A percentile compares a stretch with the other conserved stretches of the same genome.
phyloP scores from a whole-genome alignment of 2,113 vertebrate species.

The Bombycilla garrulus region DNA sequence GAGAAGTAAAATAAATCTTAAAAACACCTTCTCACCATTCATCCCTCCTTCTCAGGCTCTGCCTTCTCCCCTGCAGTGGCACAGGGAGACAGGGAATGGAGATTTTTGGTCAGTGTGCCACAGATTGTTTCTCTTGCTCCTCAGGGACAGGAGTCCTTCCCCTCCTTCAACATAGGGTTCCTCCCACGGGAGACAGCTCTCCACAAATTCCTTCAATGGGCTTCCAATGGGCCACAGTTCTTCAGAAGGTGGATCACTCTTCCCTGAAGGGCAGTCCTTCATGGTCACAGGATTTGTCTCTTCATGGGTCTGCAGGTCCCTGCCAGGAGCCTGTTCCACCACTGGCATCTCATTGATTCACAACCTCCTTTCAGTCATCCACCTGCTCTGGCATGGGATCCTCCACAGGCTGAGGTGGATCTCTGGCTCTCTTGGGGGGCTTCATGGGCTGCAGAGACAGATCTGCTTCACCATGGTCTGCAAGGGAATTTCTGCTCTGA shows the following conservation, averaged over 20 bases:
- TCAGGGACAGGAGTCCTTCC: neutral
- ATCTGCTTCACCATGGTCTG: neutral
- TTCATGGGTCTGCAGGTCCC: neutral
- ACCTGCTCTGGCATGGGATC: neutral
- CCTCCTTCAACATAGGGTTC: fast-evolving
- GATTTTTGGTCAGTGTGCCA: neutral
- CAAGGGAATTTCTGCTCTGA: neutral
- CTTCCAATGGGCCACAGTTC: neutral
- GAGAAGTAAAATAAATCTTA: neutral
- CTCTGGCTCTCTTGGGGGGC: neutral
- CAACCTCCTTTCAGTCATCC: neutral
- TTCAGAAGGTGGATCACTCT: neutral
- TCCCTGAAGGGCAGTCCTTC: neutral
- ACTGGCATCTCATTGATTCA: neutral
- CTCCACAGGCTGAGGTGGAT: neutral
- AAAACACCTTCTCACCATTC: neutral
- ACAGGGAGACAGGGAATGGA: neutral
- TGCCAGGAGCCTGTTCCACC: neutral
- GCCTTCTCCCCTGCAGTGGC: neutral
- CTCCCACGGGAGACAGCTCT: neutral
- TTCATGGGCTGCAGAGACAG: neutral
- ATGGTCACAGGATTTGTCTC: neutral
- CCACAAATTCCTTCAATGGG: neutral
- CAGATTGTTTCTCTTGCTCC: neutral
- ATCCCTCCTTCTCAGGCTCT: neutral